Percentiles rank a stretch among this genome's conserved stretches.
Evolutionary conservation across 2,888 invertebrate species (phyloP).

Genomic region (Papilio protenor): DNA sequence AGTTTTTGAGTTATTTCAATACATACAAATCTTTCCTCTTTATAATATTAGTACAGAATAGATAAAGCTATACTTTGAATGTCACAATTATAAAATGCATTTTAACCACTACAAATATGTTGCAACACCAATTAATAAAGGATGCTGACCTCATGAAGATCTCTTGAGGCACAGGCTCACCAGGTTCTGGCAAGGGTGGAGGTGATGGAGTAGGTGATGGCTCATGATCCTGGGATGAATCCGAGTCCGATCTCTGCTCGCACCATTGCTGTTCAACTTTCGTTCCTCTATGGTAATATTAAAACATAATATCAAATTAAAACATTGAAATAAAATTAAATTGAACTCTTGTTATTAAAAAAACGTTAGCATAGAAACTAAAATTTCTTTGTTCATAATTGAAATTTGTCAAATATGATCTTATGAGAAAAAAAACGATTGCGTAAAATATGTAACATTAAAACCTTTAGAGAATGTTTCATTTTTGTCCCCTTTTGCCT

Average conservation of each 20-base stretch:
- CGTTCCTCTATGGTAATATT: conserved; percentile 55
- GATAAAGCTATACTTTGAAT: neutral
- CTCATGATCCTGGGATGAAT: conserved; percentile 62
- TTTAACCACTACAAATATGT: no score
- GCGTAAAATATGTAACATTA: no score
- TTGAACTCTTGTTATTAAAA: neutral
- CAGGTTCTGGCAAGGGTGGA: conserved; percentile 69
- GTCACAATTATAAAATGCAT: neutral
- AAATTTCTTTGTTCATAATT: no score
- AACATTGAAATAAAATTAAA: no score
- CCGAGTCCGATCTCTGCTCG: conserved; percentile 69
- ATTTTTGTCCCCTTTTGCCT: neutral
- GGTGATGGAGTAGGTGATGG: conserved; percentile 76
- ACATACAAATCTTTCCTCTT: no score
- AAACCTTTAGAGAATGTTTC: no score
- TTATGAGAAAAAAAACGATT: no score
- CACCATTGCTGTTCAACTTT: conserved; percentile 64
- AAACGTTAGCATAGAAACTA: neutral
- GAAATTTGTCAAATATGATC: no score
- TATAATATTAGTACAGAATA: no score
- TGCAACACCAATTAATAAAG: neutral
- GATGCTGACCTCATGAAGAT: conserved; percentile 69
- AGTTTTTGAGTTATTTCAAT: no score
- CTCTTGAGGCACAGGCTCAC: conserved; percentile 69
- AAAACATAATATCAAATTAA: neutral